phyloP scores from a whole-genome alignment of 2,888 invertebrate genomes.

The Cistogaster globosa region DNA sequence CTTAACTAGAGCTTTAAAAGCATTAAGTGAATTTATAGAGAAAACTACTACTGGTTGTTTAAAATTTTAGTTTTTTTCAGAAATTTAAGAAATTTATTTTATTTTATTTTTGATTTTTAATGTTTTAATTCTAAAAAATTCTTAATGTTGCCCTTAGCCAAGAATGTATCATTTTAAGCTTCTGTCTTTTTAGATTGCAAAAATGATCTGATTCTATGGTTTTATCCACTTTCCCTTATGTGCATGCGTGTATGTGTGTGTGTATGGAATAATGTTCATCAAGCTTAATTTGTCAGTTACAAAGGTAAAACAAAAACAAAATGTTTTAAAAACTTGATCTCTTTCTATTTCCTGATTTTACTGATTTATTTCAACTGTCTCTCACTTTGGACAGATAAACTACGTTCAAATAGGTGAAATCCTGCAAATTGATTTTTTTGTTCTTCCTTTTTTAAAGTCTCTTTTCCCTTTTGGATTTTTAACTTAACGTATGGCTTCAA shows the following conservation, averaged over 20 bases:
- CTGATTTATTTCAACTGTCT: neutral
- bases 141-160: neutral
- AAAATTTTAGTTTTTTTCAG: too few relatives aligned
- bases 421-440: neutral
- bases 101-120: too few relatives aligned
- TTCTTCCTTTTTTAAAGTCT: neutral
- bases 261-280: conserved; percentile 23
- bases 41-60: neutral
- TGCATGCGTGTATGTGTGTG: neutral
- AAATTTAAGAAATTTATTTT: too few relatives aligned
- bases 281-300: conserved; percentile 52
- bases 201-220: neutral
- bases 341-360: neutral
- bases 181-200: neutral
- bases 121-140: too few relatives aligned
- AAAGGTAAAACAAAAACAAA: conserved; percentile 13
- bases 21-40: neutral
- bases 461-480: conserved; percentile 7
- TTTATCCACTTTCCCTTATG: neutral
- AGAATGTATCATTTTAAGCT: neutral
- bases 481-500: conserved; percentile 10
- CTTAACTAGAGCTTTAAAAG: neutral
- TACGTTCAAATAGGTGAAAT: conserved; percentile 1
- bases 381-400: neutral
- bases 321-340: conserved; percentile 8